These are phyloP conservation scores for Axea sp. DNA, from an alignment of 2,888 invertebrate genomes.

Conservation along the genomic window DNA sequence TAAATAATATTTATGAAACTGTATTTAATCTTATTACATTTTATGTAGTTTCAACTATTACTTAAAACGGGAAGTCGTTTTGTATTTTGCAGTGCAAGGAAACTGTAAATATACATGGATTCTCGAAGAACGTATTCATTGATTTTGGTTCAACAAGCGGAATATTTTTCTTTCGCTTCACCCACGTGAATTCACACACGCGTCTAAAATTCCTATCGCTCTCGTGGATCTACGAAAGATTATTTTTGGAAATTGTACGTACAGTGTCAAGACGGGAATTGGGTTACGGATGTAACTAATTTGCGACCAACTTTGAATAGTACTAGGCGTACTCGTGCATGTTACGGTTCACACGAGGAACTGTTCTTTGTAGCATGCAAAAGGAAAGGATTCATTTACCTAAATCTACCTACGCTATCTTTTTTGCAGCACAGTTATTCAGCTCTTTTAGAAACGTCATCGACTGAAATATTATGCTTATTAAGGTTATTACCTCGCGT, in stretches of 20 bases:
- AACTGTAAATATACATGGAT: too few relatives aligned
- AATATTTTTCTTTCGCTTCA: too few relatives aligned
- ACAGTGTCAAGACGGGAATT: constrained; percentile 12
- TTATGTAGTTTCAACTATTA: too few relatives aligned
- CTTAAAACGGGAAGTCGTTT: too few relatives aligned
- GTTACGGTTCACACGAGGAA: constrained; percentile 58
- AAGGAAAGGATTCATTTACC: constrained; percentile 49
- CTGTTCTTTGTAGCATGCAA: constrained; percentile 49
- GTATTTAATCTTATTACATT: too few relatives aligned
- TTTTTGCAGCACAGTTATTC: constrained; percentile 28
- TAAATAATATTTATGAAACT: too few relatives aligned
- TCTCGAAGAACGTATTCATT: too few relatives aligned
- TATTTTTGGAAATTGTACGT: constrained; percentile 15
- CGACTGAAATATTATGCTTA: neutral
- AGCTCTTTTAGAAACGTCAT: constrained; percentile 16
- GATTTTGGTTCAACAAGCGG: too few relatives aligned
- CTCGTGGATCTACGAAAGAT: too few relatives aligned
- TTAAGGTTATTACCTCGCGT: neutral
- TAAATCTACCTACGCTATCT: constrained; percentile 39
- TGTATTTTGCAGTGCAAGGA: too few relatives aligned
- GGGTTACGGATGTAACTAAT: constrained; percentile 43
- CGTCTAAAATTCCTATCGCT: too few relatives aligned
- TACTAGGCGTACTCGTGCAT: constrained; percentile 7
- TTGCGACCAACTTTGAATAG: constrained; percentile 34
- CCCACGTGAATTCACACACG: too few relatives aligned